Evolutionary conservation across 53 echinoderm and acorn worm species (phyloP), one percentile per base, ranked within the genome.

Genomic region (Temnopleurus reevesii): DNA sequence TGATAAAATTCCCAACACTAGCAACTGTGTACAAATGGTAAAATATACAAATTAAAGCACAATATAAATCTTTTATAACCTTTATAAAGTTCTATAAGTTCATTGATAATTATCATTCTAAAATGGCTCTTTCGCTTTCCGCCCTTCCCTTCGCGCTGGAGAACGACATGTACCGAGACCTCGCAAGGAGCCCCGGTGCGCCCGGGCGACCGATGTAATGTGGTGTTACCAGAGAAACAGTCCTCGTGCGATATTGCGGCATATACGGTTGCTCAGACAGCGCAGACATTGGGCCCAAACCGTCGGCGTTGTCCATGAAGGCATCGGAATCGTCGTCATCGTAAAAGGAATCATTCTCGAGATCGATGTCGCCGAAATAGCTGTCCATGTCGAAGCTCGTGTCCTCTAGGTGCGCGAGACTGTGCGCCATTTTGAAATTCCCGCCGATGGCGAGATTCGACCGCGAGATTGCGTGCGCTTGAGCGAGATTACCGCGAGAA

Each of bases 131-230:
- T 35, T 87, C 88, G 36, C 88, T 87, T 66, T 87, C 88, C 21
- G 66, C 54, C 28, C 71, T 54, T 51, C 88, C 88, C 23, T 87
- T 87, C 18, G 88, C 95, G 30, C 83, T 91, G 5, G 95, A 93
- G 63, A 95, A 95, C 12, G 95, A 95, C 95, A 95, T 95, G 43
- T 93, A 93, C 66, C 95, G 76, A 59, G 90, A 35, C 53, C 92
- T 53, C 0, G 86, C 77, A 8, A 84, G 28, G 23, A 77, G 59
- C 2, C 46, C 59, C 30, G 45, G 54, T 30, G 18, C 47, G 49
- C 24, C 2, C 2, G 84, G 91, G 28, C 90, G 46, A 12, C 88
- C 83, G 12, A 93, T 23, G 58, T 87, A 90, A 4, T 89, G 90
- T 4, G 95, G 93, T 19, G 92, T 83, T n/a, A 94, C 86, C 7